Percentiles rank a stretch among this genome's conserved stretches.
Evolutionary conservation across 2,797 vertebrate genomes (phyloP).

Genomic region (Anableps anableps): DNA sequence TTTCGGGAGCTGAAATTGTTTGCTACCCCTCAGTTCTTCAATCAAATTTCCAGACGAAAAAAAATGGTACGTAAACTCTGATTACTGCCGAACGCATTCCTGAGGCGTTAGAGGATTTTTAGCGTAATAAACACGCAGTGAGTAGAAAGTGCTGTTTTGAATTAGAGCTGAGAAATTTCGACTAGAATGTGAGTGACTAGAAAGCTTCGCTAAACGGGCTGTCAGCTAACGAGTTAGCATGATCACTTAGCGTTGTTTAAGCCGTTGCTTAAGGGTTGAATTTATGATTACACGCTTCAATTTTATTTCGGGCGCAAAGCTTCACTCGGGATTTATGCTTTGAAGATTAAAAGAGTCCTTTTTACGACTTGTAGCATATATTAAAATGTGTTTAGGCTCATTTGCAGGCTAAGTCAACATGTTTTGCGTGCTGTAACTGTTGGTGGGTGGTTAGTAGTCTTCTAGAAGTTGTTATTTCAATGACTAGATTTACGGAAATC

Average conservation of each 20-base stretch:
- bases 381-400: neutral
- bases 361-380: neutral
- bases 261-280: neutral
- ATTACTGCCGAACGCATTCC: neutral
- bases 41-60: conserved; percentile 70
- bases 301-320: accelerated
- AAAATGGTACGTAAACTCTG: conserved; percentile 80
- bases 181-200: conserved; percentile 48
- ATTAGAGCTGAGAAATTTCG: conserved; percentile 45
- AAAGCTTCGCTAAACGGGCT: conserved; percentile 53
- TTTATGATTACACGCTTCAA: neutral
- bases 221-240: conserved; percentile 63
- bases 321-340: neutral
- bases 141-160: conserved; percentile 36
- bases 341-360: neutral
- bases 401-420: conserved; percentile 57
- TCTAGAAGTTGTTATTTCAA: neutral
- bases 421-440: conserved; percentile 22
- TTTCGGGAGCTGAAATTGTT: conserved; percentile 79
- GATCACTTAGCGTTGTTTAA: conserved; percentile 9
- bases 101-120: neutral
- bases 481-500: neutral
- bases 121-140: neutral
- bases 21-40: conserved; percentile 64
- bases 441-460: neutral